A percentile compares a stretch with the other conserved stretches of the same genome.
Evolutionary conservation across 2,113 vertebrate species (phyloP).

Genomic region (Bufo gargarizans): DNA sequence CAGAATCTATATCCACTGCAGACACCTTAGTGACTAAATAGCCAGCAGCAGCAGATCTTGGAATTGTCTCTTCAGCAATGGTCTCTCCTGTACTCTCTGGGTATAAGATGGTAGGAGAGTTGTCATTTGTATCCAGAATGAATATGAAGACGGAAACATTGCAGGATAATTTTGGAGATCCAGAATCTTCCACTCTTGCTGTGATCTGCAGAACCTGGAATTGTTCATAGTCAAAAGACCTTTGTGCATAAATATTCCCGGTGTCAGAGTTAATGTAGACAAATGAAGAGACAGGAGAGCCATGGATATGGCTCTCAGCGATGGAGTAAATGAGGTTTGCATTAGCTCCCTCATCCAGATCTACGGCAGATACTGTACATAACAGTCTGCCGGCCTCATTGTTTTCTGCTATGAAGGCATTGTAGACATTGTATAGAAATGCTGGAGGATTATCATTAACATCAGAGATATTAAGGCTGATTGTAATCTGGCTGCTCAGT

Average conservation of each 20-base stretch:
- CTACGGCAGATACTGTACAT: constrained; percentile 2
- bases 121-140: constrained; percentile 14
- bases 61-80: background rate
- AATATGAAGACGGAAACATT: background rate
- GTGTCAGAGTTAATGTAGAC: constrained; percentile 9
- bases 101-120: constrained; percentile 15
- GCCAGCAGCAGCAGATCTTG: background rate
- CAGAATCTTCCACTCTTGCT: constrained; percentile 10
- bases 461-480: constrained; percentile 11
- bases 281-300: constrained; percentile 1
- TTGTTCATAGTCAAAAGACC: constrained; percentile 18
- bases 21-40: constrained; percentile 6
- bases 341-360: constrained; percentile 4
- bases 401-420: constrained; percentile 9
- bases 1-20: constrained; percentile 6
- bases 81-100: background rate
- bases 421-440: constrained; percentile 15
- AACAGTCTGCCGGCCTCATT: background rate
- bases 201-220: constrained; percentile 14
- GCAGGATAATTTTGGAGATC: constrained; percentile 13
- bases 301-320: constrained; percentile 13
- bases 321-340: constrained; percentile 15
- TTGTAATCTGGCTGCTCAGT: background rate
- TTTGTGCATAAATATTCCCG: constrained; percentile 15
- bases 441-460: constrained; percentile 20